Evolutionary conservation across 2,888 invertebrate species (phyloP).

Genomic region (Eustalomyia histrio): DNA sequence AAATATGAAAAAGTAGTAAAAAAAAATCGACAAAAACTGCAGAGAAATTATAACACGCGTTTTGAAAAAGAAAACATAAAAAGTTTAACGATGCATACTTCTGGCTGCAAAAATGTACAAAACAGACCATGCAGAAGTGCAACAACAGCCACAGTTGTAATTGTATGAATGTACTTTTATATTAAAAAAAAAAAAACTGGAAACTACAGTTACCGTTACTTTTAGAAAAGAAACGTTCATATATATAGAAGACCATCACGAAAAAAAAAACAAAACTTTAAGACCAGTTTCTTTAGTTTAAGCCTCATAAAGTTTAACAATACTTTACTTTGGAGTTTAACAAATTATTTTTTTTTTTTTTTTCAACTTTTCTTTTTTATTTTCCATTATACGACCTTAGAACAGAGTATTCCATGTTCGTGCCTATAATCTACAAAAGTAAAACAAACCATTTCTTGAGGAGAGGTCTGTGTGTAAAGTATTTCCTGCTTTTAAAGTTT

Average conservation of each 20-base stretch:
- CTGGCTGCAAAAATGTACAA: constrained; percentile 15
- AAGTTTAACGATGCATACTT: constrained; percentile 48
- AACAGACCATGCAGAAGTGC: constrained; percentile 9
- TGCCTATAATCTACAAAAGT: constrained; percentile 19
- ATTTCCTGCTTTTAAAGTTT: constrained; percentile 57
- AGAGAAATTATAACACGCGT: constrained; percentile 59
- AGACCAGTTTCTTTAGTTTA: constrained; percentile 50
- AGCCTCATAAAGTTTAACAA: constrained; percentile 35
- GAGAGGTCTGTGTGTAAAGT: constrained; percentile 34
- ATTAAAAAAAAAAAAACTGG: constrained; percentile 40
- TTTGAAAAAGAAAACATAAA: constrained; percentile 29
- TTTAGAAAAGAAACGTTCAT: constrained; percentile 32
- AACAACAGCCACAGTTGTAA: background rate
- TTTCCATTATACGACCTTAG: constrained; percentile 54
- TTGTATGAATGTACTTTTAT: constrained; percentile 14
- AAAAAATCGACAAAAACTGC: constrained; percentile 1
- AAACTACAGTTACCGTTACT: constrained; percentile 63
- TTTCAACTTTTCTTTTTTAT: background rate
- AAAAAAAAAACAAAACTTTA: constrained; percentile 35
- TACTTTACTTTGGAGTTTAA: constrained; percentile 8
- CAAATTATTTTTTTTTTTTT: constrained; percentile 13
- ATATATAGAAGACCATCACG: constrained; percentile 4
- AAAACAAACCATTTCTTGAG: constrained; percentile 14
- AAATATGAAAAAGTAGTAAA: constrained; percentile 9
- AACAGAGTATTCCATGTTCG: constrained; percentile 41